Evolutionary conservation across 2,113 vertebrate genomes (phyloP).

Genomic region (Callocephalon fimbriatum): DNA sequence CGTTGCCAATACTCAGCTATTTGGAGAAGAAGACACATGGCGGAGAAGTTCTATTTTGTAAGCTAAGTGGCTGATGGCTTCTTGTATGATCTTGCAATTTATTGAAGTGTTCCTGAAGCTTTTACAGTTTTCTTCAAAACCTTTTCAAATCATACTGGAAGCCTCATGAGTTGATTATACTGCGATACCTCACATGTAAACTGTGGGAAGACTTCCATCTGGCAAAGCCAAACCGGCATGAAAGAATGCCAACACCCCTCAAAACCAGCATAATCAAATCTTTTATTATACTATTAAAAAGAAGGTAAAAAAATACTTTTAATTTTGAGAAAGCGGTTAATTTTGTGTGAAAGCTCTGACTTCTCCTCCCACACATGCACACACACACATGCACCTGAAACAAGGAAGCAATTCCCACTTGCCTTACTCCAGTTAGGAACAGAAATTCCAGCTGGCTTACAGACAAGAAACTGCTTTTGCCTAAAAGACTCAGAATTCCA

Average conservation of each 20-base stretch:
- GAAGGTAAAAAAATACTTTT: neutral
- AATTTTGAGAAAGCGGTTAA: neutral
- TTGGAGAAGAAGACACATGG: neutral
- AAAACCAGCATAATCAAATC: neutral
- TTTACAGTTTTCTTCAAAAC: neutral
- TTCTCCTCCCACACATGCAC: fast-evolving
- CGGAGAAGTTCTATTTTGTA: neutral
- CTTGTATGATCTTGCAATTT: neutral
- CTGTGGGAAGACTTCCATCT: neutral
- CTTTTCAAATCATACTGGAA: neutral
- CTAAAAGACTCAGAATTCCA: neutral
- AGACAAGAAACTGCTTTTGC: neutral
- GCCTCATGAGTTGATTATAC: neutral
- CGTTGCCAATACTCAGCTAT: neutral
- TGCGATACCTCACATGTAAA: neutral
- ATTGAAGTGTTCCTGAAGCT: neutral
- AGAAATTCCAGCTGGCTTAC: neutral
- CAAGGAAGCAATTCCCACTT: neutral
- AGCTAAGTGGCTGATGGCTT: neutral
- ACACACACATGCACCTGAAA: neutral
- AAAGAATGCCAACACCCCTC: neutral
- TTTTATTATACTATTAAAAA: neutral
- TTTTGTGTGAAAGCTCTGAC: neutral
- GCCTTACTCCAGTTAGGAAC: neutral
- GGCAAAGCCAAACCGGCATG: neutral